Evolutionary conservation across 2,797 vertebrate species (phyloP).

Genomic region (Tokudaia tokunoshimensis): DNA sequence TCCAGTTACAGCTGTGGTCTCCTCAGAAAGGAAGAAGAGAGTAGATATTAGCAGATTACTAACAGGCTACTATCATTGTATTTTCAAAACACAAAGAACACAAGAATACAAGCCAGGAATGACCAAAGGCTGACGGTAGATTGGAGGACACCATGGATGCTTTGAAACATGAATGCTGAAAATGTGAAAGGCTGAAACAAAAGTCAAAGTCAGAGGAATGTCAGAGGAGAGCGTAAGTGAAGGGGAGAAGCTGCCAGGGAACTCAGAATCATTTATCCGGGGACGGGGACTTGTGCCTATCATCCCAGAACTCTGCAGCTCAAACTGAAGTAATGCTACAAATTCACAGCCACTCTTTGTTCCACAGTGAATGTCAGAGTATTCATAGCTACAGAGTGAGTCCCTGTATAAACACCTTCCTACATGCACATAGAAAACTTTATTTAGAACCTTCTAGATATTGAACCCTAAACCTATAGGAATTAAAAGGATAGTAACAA

Average conservation of each 20-base stretch:
- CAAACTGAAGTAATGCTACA: background rate
- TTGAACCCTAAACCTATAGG: background rate
- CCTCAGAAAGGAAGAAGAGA: background rate
- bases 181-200: background rate
- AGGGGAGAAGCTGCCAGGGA: background rate
- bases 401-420: background rate
- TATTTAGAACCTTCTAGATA: background rate
- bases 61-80: background rate
- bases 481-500: background rate
- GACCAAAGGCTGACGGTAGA: background rate
- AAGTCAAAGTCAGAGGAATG: background rate
- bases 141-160: background rate
- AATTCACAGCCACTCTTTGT: background rate
- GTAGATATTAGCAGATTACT: too few species aligned
- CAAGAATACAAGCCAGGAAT: background rate
- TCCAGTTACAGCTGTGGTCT: background rate
- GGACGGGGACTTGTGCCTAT: background rate
- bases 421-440: background rate
- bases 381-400: background rate
- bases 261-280: background rate
- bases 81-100: conserved; percentile 35
- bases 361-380: background rate
- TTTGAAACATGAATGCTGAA: background rate
- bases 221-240: background rate
- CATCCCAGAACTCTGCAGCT: background rate